Base-by-base conservation (phyloP, 1,140 invertebrate genomes). In the Zaprionus vittiger region DNA sequence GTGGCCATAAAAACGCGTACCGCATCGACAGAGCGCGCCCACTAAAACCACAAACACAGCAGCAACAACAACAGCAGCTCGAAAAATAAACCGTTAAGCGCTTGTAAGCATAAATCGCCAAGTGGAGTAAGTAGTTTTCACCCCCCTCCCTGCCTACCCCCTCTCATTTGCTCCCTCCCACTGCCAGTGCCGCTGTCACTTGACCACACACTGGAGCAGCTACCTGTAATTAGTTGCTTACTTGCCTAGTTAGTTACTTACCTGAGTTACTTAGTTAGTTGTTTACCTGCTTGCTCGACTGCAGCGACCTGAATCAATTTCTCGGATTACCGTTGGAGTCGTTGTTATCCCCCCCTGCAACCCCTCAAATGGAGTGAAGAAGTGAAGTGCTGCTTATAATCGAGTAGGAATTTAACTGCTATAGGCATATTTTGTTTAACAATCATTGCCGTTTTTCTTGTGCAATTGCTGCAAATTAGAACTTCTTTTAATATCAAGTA, bases 241-340 rank as follows among this genome's bases (percentile, higher is more conserved):
- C 38, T 60, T 49, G 59, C 37, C 28, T 34, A 44, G 41, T 69
- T 59, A 69, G 38, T 60, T 37, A 59, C 20, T 34, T 34, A 34
- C 31, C 31, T 47, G 6, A 68, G 44, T 54, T 61, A 61, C 20
- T 37, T 59, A 15, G 38, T 57, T 52, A 34, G 38, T 54, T 71
- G 28, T 31, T 14, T 54, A n/a, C 44, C 70, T 70, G 73, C 24
- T 47, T 38, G 66, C 65, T 67, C 62, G 80, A 77, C 52, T 55
- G 57, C 81, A 77, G 81, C 77, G 81, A 83, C 77, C 81, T 83
- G 77, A 83, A 83, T 83, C 81, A 80, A 80, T 77, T 80, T 77
- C 77, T 56, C 81, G 73, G 77, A 54, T 80, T 83, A 80, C 81
- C 63, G 77, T 83, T 79, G 3, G 2, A 34, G 73, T 62, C 41